Evolutionary conservation across 2,113 vertebrate genomes (phyloP).

Genomic region (Myotis lucifugus): DNA sequence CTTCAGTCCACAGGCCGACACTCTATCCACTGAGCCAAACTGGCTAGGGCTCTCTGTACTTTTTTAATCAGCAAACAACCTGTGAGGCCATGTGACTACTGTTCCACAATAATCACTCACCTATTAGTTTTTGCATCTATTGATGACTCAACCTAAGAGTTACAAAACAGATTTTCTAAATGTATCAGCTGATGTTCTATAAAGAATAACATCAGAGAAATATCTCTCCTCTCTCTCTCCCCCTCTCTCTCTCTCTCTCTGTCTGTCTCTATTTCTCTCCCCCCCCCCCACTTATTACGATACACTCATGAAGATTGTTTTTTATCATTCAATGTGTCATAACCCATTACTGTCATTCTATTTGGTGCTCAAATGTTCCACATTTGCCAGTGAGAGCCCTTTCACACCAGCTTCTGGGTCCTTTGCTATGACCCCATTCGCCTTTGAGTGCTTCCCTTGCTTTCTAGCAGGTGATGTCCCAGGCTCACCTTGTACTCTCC

Average conservation of each 20-base stretch:
- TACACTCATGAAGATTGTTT: not conserved
- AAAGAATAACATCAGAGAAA: not conserved
- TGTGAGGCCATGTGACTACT: not conserved
- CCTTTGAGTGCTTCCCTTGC: not conserved
- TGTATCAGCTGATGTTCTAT: not conserved
- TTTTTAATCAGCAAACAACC: not conserved
- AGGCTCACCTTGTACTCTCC: not conserved
- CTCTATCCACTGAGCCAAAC: too few relatives aligned
- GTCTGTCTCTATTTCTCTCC: too few relatives aligned
- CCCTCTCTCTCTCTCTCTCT: too few relatives aligned
- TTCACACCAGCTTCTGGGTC: not conserved
- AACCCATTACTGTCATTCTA: not conserved
- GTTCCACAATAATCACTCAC: not conserved
- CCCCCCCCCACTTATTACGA: not conserved
- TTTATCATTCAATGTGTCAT: not conserved
- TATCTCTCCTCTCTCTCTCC: too few relatives aligned
- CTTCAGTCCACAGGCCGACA: too few relatives aligned
- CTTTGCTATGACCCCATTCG: not conserved
- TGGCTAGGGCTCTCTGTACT: not conserved
- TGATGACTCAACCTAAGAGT: not conserved
- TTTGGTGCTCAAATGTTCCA: not conserved
- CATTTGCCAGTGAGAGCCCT: not conserved
- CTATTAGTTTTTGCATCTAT: not conserved
- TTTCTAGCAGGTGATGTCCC: not conserved
- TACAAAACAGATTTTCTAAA: not conserved